phyloP scores from a whole-genome alignment of 92 coral and sea anemone genomes.

The Isaurus tuberculatus region DNA sequence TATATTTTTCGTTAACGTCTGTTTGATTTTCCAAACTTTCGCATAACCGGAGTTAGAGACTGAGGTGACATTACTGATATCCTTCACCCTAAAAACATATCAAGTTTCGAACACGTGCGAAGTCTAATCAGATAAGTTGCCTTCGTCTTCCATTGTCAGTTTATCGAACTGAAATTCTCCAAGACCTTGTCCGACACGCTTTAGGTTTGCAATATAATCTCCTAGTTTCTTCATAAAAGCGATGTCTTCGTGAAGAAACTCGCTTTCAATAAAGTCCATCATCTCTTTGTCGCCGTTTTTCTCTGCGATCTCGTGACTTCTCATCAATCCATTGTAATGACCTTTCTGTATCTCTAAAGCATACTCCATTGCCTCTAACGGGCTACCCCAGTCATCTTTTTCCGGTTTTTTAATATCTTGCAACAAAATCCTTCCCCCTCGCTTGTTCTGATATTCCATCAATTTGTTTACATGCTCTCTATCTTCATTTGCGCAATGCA shows the following conservation, averaged over 20 bases:
- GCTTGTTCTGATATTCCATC: slow-evolving; percentile 89
- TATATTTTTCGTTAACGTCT: too few relatives aligned
- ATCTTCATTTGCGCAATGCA: slow-evolving; percentile 85
- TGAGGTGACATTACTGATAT: too few relatives aligned
- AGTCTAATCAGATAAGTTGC: slow-evolving; percentile 1
- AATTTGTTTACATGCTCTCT: slow-evolving; percentile 96
- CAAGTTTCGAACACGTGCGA: neutral
- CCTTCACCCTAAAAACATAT: too few relatives aligned
- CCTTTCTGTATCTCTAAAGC: slow-evolving; percentile 93
- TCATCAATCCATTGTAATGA: slow-evolving; percentile 82
- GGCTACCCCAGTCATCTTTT: slow-evolving; percentile 85
- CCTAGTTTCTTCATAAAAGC: slow-evolving; percentile 35
- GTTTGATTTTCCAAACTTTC: too few relatives aligned
- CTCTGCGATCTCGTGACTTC: slow-evolving; percentile 81
- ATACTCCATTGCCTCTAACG: slow-evolving; percentile 76
- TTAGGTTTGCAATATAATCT: slow-evolving; percentile 41
- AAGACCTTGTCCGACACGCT: slow-evolving; percentile 34
- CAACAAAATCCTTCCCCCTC: slow-evolving; percentile 96
- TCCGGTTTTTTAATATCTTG: slow-evolving; percentile 97
- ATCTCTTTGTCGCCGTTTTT: slow-evolving; percentile 69
- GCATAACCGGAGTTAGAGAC: too few relatives aligned
- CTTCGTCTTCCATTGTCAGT: slow-evolving; percentile 22
- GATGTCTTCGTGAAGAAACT: slow-evolving; percentile 41
- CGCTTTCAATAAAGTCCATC: slow-evolving; percentile 34
- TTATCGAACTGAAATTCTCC: slow-evolving; percentile 39